phyloP scores from a whole-genome alignment of 2,113 vertebrate species.

The Elachura formosa region DNA sequence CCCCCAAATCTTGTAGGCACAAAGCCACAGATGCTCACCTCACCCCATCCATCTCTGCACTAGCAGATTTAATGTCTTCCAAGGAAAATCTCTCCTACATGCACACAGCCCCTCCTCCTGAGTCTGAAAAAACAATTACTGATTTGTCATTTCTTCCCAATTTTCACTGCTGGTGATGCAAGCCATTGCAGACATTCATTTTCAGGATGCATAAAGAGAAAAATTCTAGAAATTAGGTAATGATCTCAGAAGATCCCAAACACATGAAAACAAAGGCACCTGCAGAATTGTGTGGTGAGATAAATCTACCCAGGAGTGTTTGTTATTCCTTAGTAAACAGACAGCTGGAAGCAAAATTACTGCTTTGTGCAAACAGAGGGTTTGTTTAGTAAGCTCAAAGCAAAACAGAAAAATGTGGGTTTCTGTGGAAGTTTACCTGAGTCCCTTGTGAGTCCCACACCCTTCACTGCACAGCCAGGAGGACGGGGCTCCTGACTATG shows the following conservation, averaged over 20 bases:
- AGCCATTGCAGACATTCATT: not conserved
- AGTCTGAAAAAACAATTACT: not conserved
- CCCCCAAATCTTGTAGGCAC: not conserved
- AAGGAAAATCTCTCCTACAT: not conserved
- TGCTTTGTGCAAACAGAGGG: constrained; percentile 16
- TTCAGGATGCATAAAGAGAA: not conserved
- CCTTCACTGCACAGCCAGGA: not conserved
- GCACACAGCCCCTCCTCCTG: not conserved
- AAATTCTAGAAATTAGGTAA: not conserved
- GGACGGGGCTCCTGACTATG: not conserved
- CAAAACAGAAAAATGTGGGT: not conserved
- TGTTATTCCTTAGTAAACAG: not conserved
- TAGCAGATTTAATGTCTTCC: not conserved
- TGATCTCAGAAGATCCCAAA: not conserved
- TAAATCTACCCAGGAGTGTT: not conserved
- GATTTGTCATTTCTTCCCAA: not conserved
- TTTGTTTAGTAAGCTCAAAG: not conserved
- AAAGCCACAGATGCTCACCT: not conserved
- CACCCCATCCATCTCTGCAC: not conserved
- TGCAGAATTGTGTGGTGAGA: not conserved
- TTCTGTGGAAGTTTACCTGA: not conserved
- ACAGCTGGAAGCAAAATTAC: not conserved
- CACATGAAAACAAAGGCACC: not conserved
- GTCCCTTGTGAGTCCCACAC: not conserved
- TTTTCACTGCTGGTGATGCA: not conserved